These are phyloP conservation scores for Numenius phaeopus DNA, from an alignment of 2,797 vertebrate species.

Conservation along the genomic window DNA sequence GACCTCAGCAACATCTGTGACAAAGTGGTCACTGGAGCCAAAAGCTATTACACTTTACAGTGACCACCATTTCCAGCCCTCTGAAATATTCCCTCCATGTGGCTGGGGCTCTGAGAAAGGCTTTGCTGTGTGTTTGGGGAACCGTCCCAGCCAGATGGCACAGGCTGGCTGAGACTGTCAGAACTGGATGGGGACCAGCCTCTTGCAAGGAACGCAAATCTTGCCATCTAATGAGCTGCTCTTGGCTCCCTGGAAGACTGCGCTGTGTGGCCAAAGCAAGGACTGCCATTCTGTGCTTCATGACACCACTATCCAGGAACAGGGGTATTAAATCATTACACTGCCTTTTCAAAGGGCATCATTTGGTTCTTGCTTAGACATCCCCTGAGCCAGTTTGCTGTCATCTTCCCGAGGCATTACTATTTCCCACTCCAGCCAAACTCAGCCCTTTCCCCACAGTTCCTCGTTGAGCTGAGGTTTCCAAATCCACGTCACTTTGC, in stretches of 20 bases:
- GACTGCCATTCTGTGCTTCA: neutral
- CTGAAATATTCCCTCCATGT: neutral
- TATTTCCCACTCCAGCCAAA: neutral
- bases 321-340: neutral
- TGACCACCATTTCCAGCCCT: neutral
- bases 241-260: constrained; percentile 10
- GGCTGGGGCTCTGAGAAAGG: neutral
- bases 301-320: neutral
- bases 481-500: constrained; percentile 19
- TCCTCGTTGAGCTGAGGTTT: neutral
- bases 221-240: neutral
- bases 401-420: neutral
- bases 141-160: constrained; percentile 20
- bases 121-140: neutral
- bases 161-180: neutral
- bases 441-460: neutral
- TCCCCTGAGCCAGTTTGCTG: neutral
- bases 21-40: neutral
- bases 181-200: constrained; percentile 20
- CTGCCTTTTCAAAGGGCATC: rapidly evolving
- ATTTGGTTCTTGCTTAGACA: neutral
- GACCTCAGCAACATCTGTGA: neutral
- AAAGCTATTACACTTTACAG: neutral
- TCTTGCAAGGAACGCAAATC: neutral
- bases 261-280: neutral